These are phyloP conservation scores for Perca flavescens DNA, from an alignment of 2,113 vertebrate genomes.

Conservation along the genomic window DNA sequence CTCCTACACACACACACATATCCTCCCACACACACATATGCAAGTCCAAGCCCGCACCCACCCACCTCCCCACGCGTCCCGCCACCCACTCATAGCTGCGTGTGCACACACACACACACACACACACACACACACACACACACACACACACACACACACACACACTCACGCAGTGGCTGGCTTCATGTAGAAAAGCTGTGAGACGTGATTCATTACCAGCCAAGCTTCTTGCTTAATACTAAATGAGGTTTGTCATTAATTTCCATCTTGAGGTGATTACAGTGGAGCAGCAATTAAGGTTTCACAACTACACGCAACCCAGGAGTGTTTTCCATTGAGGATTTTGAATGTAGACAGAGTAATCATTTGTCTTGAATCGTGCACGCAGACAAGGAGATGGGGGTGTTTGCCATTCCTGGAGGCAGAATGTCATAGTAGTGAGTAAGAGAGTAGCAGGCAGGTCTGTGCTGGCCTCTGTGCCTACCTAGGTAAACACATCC, in stretches of 20 bases:
- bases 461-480: constrained; percentile 72
- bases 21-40: constrained; percentile 46
- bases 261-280: constrained; percentile 72
- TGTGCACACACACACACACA: not conserved
- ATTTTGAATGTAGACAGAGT: constrained; percentile 60
- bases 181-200: constrained; percentile 51
- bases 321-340: constrained; percentile 68
- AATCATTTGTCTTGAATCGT: constrained; percentile 64
- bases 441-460: constrained; percentile 76
- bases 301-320: constrained; percentile 50
- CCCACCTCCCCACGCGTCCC: constrained; percentile 45
- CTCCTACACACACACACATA: constrained; percentile 41
- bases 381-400: constrained; percentile 51
- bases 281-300: constrained; percentile 50
- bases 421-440: constrained; percentile 80
- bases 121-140: not conserved
- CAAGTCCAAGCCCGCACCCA: constrained; percentile 50
- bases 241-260: constrained; percentile 64
- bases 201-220: constrained; percentile 70
- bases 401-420: constrained; percentile 75
- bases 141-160: constrained; percentile 30
- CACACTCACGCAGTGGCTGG: constrained; percentile 35
- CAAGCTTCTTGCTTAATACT: constrained; percentile 48
- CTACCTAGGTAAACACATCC: constrained; percentile 78
- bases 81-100: constrained; percentile 46